Evolutionary conservation across 2,888 invertebrate species (phyloP), one percentile per base, ranked within the genome.

Genomic region (Cataglyphis livida): DNA sequence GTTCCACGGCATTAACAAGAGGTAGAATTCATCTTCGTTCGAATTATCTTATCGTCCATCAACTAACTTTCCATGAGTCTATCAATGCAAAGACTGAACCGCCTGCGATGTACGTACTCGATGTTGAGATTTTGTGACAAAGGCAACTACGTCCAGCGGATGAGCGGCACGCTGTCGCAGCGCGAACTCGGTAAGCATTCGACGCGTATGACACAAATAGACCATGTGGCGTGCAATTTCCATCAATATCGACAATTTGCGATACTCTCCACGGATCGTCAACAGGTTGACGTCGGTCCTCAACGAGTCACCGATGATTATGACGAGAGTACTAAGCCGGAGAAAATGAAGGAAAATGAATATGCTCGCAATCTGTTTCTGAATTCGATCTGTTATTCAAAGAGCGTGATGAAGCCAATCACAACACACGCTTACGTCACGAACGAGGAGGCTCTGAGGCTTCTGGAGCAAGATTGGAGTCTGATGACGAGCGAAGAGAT

Each of bases 341-440:
- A 68, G 6, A 21, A 0, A 0, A 4, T 73, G 0, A 0, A 1
- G 51, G 81, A 81, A 18, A 71, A 74, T 21, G 51, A n/a, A 2
- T 74, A 81, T 6, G 71, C 54, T 12, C 81, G 32, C 38, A 54
- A 25, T 28, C 1, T 81, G 0, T 74, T 81, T 7, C 12, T 62
- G 28, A 74, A 12, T 1, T 81, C 81, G n/a, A 0, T 0, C 6
- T 12, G 54, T 1, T 81, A 81, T 21, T 6, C 9, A 28, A 54
- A 21, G 25, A 74, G 9, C 1, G 38, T 75, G n/a, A 28, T 62
- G 78, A 59, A 0, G 15, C 75, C 25, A 3, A 75, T 1, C 18
- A 74, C 9, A 7, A 35, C 51, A 3, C 3, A 81, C n/a, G 15
- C 61, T 7, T 0, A 32, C 3, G 41, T 81, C 0, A 25, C 35